Evolutionary conservation across 2,113 vertebrate species (phyloP).

Genomic region (Myiozetetes cayanensis): DNA sequence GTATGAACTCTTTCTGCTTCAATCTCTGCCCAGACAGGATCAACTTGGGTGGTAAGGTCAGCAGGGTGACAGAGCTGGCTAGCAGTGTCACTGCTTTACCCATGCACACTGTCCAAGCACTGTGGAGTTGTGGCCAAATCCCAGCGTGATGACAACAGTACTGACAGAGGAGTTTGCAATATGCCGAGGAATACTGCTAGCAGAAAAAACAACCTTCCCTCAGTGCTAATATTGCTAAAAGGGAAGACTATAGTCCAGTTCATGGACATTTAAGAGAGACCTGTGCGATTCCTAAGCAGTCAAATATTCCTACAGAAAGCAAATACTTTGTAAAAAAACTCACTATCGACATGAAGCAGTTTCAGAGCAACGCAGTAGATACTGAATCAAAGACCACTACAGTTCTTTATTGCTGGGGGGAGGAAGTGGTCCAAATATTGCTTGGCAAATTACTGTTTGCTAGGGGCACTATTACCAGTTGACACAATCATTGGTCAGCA

Average conservation of each 20-base stretch:
- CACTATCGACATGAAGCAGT: background rate
- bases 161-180: background rate
- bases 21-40: slow-evolving; percentile 7
- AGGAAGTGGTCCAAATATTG: slow-evolving; percentile 65
- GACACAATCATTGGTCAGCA: slow-evolving; percentile 79
- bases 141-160: background rate
- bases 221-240: background rate
- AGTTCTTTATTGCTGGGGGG: slow-evolving; percentile 67
- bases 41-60: slow-evolving; percentile 62
- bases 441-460: slow-evolving; percentile 76
- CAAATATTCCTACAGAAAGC: background rate
- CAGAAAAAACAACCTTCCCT: background rate
- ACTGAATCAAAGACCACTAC: slow-evolving; percentile 53
- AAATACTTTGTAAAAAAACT: background rate
- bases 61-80: slow-evolving; percentile 18
- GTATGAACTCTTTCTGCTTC: background rate
- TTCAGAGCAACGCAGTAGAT: slow-evolving; percentile 29
- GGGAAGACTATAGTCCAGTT: background rate
- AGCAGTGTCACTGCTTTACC: background rate
- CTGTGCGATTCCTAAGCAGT: background rate
- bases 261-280: background rate
- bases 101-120: background rate
- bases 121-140: background rate
- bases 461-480: slow-evolving; percentile 72
- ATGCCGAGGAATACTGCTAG: background rate